Base-by-base conservation (phyloP, 2,797 vertebrate genomes). In the Acanthurus leucopareius region DNA sequence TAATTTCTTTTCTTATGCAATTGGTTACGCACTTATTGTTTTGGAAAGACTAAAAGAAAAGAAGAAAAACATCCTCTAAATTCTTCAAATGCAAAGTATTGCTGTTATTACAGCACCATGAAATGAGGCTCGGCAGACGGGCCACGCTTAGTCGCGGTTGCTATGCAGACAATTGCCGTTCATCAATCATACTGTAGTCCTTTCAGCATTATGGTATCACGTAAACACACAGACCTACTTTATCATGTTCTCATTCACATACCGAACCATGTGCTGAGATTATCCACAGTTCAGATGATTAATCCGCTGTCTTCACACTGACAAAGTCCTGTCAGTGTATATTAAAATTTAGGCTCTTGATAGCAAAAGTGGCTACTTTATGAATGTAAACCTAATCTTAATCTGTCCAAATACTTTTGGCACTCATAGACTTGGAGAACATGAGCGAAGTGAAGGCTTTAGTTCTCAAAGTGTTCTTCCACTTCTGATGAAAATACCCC, bases 401-500 rank as follows among this genome's bases (percentile, higher is more conserved):
- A 88, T 84, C 71, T 71, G 75, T 70, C 73, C 70, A 73, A 85
- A 79, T 68, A 68, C 25, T 66, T 79, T 53, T 71, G 62, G 56
- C 64, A 66, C 2, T 19, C 10, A 5, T 56, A 64, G 72, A 53
- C 45, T 9, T 4, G 10, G 32, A 58, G 65, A 76, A 68, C 77
- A 83, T 57, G 66, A 59, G 17, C 56, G 63, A 48, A 77, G 70
- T 59, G 52, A 45, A 25, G 53, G 65, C 73, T 83, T 86, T 69
- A 51, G 68, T 72, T 71, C 73, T 49, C 53, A 15, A 51, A 61
- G 15, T 62, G 61, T 80, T 86, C 65, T 73, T 86, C 70, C 53
- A 38, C 58, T 68, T 75, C 35, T 79, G 82, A 90, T 81, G 72
- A 82, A 88, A 86, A 87, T 68, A 56, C 9, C 40, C 67, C 59